phyloP scores from a whole-genome alignment of 2,888 invertebrate species.

The Meandrusa payeni region DNA sequence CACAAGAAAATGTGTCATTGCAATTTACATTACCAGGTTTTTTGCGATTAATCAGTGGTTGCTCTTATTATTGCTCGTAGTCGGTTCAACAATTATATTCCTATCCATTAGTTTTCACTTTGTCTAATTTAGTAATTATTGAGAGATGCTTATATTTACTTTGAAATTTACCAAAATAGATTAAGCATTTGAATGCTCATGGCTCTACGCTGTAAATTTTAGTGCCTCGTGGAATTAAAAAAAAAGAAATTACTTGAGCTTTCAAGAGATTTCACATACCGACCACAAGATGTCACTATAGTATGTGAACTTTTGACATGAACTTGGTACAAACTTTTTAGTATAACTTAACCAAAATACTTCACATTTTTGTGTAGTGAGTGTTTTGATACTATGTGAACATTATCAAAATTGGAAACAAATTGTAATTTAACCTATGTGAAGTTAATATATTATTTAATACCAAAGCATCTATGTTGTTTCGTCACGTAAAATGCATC shows the following conservation, averaged over 20 bases:
- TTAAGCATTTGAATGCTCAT: background rate
- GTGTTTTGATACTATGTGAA: slow-evolving; percentile 63
- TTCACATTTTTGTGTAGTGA: slow-evolving; percentile 67
- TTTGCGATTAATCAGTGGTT: slow-evolving; percentile 46
- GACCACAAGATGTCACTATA: slow-evolving; percentile 59
- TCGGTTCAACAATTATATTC: slow-evolving; percentile 29
- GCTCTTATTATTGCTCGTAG: slow-evolving; percentile 43
- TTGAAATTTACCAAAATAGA: too few species aligned
- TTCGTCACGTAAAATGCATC: slow-evolving; percentile 29
- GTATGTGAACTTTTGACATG: slow-evolving; percentile 78
- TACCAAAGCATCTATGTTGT: slow-evolving; percentile 32
- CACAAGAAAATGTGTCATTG: slow-evolving; percentile 51
- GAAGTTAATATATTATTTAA: slow-evolving; percentile 9
- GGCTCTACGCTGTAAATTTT: slow-evolving; percentile 29
- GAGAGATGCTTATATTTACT: too few species aligned
- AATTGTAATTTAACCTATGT: slow-evolving; percentile 5
- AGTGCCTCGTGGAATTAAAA: slow-evolving; percentile 31
- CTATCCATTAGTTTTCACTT: too few species aligned
- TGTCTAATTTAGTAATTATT: too few species aligned
- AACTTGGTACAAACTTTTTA: slow-evolving; percentile 73
- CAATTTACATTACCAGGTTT: slow-evolving; percentile 58
- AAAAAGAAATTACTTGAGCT: slow-evolving; percentile 64
- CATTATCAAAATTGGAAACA: slow-evolving; percentile 36
- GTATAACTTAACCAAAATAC: slow-evolving; percentile 74
- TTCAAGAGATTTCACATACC: slow-evolving; percentile 56